Evolutionary conservation across 1,140 invertebrate genomes (phyloP), one percentile per base, ranked within the genome.

Genomic region (Pteromalus puparum): DNA sequence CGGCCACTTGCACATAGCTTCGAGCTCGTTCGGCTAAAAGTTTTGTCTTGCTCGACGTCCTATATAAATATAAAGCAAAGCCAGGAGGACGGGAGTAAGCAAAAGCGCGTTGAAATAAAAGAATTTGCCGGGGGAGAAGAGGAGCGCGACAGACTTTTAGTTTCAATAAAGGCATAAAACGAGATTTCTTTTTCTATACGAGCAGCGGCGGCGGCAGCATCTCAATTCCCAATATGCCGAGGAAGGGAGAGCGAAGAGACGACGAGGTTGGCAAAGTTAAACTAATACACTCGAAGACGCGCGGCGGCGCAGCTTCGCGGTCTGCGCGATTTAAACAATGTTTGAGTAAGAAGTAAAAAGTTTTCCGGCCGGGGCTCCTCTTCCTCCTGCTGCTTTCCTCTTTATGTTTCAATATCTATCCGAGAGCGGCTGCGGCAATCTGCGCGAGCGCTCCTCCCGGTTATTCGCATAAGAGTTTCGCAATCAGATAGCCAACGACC

Each of bases 381-480:
- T 1, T 21, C 28, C 12, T 74, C 42, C 24, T 13, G 7, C 42
- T 48, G 21, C 24, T 53, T n/a, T 46, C 48, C 76, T 61, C 48
- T 78, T 79, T 30, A 42, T 79, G 77, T 79, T 79, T 79, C 77
- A 79, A 79, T 79, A 79, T 77, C 77, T 68, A 79, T 77, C 34
- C 38, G 67, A 30, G 77, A 79, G 76, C 28, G 78, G 38, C 48
- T 79, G 15, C 1, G 53, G 38, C 67, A 81, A 70, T 79, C 67
- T 81, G 78, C 34, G 65, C 26, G 34, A 81, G 46, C 24, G 67
- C 70, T 70, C 67, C 21, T 72, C 65, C 10, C 38, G 67, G 26
- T 72, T 81, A 81, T 72, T 81, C 78, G 78, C 78, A 46, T 72
- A 81, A 81, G 78, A 81, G 67, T 81, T 81, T 81, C 67, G 78